Percentiles rank a stretch among this genome's conserved stretches.
phyloP scores from a whole-genome alignment of 2,888 invertebrate genomes.

The Pristionchus japonicus region DNA sequence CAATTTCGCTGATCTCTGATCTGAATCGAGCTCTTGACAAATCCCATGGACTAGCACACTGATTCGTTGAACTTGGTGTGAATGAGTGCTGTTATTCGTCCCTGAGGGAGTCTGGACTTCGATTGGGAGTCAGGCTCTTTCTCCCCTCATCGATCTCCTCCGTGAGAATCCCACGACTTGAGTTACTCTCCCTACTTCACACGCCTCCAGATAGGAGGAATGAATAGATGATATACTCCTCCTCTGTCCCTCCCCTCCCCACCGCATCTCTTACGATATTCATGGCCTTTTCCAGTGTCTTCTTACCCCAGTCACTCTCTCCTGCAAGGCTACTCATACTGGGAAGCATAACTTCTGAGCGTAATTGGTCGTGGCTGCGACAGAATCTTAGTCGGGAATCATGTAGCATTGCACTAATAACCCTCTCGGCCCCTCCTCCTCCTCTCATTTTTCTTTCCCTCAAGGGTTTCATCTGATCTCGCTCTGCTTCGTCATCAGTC shows the following conservation, averaged over 20 bases:
- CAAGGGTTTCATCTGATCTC: neutral
- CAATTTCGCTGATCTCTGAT: neutral
- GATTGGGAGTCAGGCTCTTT: neutral
- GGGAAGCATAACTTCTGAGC: no score
- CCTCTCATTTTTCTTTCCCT: conserved; percentile 15
- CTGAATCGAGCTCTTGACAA: no score
- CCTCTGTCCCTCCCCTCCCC: neutral
- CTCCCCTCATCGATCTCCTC: neutral
- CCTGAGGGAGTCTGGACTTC: neutral
- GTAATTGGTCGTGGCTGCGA: neutral
- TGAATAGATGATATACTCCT: conserved; percentile 14
- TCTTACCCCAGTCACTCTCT: neutral
- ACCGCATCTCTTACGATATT: conserved; percentile 1
- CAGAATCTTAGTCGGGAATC: neutral
- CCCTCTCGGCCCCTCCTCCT: neutral
- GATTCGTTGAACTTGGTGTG: neutral
- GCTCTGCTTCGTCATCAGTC: neutral
- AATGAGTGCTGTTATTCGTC: neutral
- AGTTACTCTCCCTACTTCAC: neutral
- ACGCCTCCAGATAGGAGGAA: conserved; percentile 14
- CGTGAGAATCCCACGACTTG: neutral
- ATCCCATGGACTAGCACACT: neutral
- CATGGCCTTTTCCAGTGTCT: neutral
- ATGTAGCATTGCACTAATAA: neutral
- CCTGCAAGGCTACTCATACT: neutral